Evolutionary conservation across 1,140 invertebrate genomes (phyloP), one percentile per base, ranked within the genome.

Genomic region (Solenopsis fugax): DNA sequence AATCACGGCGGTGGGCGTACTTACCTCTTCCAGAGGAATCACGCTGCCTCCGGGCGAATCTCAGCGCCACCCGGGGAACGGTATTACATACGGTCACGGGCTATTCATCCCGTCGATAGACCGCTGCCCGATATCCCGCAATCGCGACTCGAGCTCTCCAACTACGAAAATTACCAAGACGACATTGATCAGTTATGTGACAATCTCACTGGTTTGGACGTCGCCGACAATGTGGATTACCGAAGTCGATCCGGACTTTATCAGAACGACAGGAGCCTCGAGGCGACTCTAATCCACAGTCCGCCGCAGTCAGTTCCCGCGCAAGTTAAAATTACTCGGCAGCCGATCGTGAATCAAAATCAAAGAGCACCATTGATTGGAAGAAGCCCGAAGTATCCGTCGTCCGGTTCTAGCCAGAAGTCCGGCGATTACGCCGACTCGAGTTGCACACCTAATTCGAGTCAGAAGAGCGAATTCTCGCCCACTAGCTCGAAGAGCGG

Each of bases 381-480:
- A 0, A 77, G 92, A 64, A 89, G 85, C 10, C 77, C 92, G 0
- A 95, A 94, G 65, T 94, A 95, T n/a, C 93, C 94, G 0, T 91
- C 90, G 0, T 93, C 94, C 0, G 94, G 93, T 62, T 94, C 93
- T 16, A 95, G 94, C 82, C 94, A 95, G 18, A 93, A 93, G 62
- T 95, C 94, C 0, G 94, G 93, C 0, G 94, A 95, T 24, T 95
- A 94, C 54, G 94, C 93, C 0, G 94, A 95, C 24, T 95, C 94
- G 0, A 94, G 92, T 82, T 95, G 94, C 65, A 95, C 94, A 0
- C 94, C 94, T 0, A 95, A 95, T 48, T 95, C 94, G 3, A 95
- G 94, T 58, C 94, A 95, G 65, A 95, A 95, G 60, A 95, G 94
- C 67, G 94, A 93, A 76, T 95, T 95, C 77, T 95, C 94, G 18